phyloP scores from a whole-genome alignment of 2,797 vertebrate genomes.

The Alcedo quadribrachys region DNA sequence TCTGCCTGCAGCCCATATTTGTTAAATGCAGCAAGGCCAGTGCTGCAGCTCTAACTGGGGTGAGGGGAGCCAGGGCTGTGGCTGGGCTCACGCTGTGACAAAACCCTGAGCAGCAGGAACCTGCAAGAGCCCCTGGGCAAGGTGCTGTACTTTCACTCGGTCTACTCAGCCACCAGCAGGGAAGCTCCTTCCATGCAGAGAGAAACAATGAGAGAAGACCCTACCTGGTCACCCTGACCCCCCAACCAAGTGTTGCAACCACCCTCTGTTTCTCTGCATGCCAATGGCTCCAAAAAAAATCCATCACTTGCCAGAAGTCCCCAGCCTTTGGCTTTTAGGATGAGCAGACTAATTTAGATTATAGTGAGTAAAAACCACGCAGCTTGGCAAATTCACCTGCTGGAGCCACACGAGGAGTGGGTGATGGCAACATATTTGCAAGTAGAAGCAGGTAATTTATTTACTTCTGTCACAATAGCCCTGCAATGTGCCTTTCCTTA shows the following conservation, averaged over 20 bases:
- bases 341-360: background rate
- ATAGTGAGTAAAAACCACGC: fast-evolving
- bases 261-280: fast-evolving
- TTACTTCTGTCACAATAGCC: background rate
- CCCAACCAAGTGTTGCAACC: background rate
- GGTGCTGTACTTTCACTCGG: background rate
- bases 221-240: background rate
- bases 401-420: background rate
- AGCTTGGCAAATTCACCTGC: background rate
- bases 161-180: background rate
- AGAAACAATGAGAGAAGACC: fast-evolving
- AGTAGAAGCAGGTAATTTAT: background rate
- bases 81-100: background rate
- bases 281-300: background rate
- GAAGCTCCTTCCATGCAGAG: background rate
- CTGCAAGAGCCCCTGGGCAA: fast-evolving
- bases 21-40: background rate
- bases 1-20: background rate
- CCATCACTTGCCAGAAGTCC: background rate
- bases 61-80: background rate
- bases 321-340: background rate
- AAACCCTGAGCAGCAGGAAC: background rate
- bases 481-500: background rate
- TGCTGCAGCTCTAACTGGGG: fast-evolving
- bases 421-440: background rate